Evolutionary conservation across 1,140 invertebrate genomes (phyloP), one percentile per base, ranked within the genome.

Genomic region (Eupeodes corollae): DNA sequence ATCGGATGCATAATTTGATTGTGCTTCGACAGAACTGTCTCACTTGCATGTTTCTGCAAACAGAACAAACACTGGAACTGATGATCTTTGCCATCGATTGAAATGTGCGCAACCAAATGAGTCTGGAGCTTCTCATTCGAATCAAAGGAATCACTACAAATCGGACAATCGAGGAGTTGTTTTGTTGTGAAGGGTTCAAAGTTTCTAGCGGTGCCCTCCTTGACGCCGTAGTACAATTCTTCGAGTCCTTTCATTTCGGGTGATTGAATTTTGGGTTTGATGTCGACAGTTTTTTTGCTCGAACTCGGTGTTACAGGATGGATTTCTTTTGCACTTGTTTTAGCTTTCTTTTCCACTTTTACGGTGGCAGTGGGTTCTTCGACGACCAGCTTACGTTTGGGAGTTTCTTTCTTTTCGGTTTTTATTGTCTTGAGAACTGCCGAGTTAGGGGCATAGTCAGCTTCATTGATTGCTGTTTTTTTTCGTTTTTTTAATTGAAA

Each of bases 81-180:
- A 18, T 71, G 73, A 40, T 57, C 59, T 14, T 57, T 67, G 6
- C 63, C 59, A 15, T 70, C 61, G 0, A 64, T 55, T 16, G 69
- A 70, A 41, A 79, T 79, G 59, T 89, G 86, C 6, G 64, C 69
- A 40, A 80, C 78, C 48, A 87, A 63, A 62, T 89, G 86, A 9
- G 74, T 72, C 73, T 83, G 79, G 2, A 88, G 71, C 39, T 77
- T 71, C 2, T 76, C 74, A 71, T 82, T 77, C 44, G 79, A 74
- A 49, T 70, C 59, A 58, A 78, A 76, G 18, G 68, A 62, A 51
- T 74, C 52, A 59, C 68, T 55, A 69, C 83, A 76, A 54, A 80
- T 67, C 15, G 74, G 71, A 50, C 76, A 79, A 69, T 79, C 63
- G 10, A 71, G 13, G 2, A 5, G 18, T 53, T 57, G 3, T 55